A percentile compares a stretch with the other conserved stretches of the same genome.
phyloP scores from a whole-genome alignment of 35 echinoderm and acorn worm genomes.

The Amphiura filiformis region DNA sequence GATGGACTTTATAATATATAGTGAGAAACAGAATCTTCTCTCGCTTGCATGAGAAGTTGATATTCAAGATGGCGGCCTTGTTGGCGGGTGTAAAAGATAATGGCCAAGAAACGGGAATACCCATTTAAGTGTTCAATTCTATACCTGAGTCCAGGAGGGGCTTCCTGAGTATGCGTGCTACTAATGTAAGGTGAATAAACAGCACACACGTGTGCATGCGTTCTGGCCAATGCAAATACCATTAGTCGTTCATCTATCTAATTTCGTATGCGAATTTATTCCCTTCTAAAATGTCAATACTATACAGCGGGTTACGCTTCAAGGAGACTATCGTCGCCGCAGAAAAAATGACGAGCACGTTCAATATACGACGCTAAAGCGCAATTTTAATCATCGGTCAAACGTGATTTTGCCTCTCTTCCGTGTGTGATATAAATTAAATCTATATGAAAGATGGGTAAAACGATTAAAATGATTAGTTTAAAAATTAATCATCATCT shows the following conservation, averaged over 20 bases:
- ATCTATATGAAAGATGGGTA: no score
- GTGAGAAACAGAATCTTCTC: neutral
- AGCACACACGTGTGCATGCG: neutral
- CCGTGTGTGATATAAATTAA: no score
- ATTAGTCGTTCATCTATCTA: neutral
- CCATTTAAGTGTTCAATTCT: neutral
- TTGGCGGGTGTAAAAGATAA: neutral
- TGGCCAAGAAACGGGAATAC: neutral
- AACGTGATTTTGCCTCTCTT: no score
- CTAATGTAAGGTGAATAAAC: conserved; percentile 8
- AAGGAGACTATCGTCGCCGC: neutral
- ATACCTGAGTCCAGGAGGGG: neutral
- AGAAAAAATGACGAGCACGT: neutral
- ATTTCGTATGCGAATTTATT: neutral
- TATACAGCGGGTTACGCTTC: neutral
- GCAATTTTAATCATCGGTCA: no score
- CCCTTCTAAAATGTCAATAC: neutral
- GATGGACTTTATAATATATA: neutral
- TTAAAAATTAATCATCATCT: no score
- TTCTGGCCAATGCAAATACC: neutral
- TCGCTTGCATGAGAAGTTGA: neutral
- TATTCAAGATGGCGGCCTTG: neutral
- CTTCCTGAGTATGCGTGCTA: neutral
- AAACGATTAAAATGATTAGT: no score
- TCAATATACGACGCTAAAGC: neutral